Conservation (phyloP, 2,113 vertebrate genomes). For the Helogale parvula region DNA sequence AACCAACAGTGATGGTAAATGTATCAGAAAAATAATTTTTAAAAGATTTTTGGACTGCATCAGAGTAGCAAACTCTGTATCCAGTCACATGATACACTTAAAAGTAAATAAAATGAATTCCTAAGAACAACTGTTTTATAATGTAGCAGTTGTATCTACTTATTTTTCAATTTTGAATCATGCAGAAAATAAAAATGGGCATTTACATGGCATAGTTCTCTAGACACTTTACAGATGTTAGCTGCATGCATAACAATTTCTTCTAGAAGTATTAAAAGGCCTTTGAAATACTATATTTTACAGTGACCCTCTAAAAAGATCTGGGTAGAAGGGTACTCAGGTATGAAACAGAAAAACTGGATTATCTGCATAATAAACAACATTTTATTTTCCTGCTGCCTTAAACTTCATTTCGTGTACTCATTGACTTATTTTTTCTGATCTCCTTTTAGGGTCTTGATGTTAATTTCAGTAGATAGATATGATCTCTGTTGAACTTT, state of each 20-base stretch:
- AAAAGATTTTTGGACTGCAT: neutral
- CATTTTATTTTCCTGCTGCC: slow-evolving; percentile 29
- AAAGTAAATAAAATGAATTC: slow-evolving; percentile 46
- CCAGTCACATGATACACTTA: slow-evolving; percentile 27
- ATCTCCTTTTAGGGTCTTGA: neutral
- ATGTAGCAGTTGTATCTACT: neutral
- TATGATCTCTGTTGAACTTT: neutral
- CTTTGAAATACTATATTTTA: slow-evolving; percentile 24
- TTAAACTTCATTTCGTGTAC: slow-evolving; percentile 20
- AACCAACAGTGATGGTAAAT: neutral
- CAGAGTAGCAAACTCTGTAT: neutral
- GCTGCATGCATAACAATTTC: slow-evolving; percentile 16
- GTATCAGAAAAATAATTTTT: neutral
- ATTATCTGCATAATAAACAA: neutral
- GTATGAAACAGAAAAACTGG: slow-evolving; percentile 29
- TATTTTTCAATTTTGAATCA: slow-evolving; percentile 33
- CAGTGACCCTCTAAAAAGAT: neutral
- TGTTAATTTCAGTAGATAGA: neutral
- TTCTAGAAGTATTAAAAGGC: slow-evolving; percentile 5
- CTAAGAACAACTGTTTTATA: slow-evolving; percentile 22
- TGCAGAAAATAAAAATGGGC: slow-evolving; percentile 40
- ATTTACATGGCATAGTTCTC: neutral
- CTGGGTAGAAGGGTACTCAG: neutral
- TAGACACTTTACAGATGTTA: slow-evolving; percentile 10
- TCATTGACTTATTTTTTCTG: neutral